Conservation (phyloP, 2,888 invertebrate genomes). For the Tipula vernalis region DNA sequence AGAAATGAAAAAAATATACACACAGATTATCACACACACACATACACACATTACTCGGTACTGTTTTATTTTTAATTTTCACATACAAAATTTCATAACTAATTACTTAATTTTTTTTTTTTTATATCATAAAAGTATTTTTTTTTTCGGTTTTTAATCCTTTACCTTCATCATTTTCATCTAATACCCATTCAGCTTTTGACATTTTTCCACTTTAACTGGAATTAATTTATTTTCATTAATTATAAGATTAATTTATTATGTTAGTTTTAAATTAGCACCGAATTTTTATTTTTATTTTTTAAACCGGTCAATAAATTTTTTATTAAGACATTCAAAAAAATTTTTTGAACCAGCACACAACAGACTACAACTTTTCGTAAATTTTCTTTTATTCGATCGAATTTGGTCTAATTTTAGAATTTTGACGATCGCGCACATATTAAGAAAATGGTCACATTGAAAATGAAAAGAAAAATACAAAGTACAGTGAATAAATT, state of each 20-base stretch:
- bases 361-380: background rate
- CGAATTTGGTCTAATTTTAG: slow-evolving; percentile 4
- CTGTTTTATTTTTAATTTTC: background rate
- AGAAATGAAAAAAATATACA: background rate
- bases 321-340: background rate
- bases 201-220: slow-evolving; percentile 22
- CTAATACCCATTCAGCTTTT: slow-evolving; percentile 33
- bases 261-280: background rate
- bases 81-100: background rate
- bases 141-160: background rate
- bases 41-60: background rate
- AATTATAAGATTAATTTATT: background rate
- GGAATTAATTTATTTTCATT: background rate
- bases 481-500: background rate
- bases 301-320: background rate
- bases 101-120: background rate
- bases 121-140: background rate
- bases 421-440: background rate
- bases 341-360: background rate
- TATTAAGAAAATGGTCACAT: background rate
- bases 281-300: background rate
- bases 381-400: background rate
- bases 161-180: slow-evolving; percentile 35
- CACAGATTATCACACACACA: background rate
- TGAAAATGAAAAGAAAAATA: background rate